Conservation (phyloP, 2,888 invertebrate species). For the Drosophila subsilvestris region DNA sequence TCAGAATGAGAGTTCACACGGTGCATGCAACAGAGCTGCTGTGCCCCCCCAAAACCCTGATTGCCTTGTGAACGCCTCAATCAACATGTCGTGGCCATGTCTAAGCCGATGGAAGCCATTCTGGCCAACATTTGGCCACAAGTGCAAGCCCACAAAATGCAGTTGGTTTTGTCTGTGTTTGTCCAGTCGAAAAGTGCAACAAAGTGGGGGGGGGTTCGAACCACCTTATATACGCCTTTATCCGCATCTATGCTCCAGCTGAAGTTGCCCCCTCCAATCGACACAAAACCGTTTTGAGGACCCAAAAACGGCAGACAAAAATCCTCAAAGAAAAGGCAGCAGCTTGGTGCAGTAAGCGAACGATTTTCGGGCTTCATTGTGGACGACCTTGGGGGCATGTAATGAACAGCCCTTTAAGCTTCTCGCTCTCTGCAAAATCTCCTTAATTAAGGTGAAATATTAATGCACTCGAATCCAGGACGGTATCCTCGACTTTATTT, state of each 20-base stretch:
- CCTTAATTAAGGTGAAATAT: slow-evolving; percentile 63
- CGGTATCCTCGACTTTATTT: slow-evolving; percentile 60
- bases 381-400: background rate
- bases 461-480: slow-evolving; percentile 39
- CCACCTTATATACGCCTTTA: background rate
- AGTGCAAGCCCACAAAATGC: slow-evolving; percentile 83
- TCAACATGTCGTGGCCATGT: slow-evolving; percentile 76
- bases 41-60: background rate
- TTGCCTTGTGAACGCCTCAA: slow-evolving; percentile 54
- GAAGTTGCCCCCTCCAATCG: background rate
- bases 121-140: slow-evolving; percentile 83
- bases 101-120: slow-evolving; percentile 66
- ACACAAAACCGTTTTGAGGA: too few species aligned
- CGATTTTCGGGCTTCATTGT: too few species aligned
- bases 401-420: background rate
- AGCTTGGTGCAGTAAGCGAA: background rate
- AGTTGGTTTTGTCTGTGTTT: slow-evolving; percentile 41
- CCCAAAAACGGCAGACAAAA: background rate
- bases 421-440: background rate
- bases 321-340: background rate
- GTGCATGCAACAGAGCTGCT: background rate
- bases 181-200: slow-evolving; percentile 68
- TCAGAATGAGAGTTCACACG: slow-evolving; percentile 23
- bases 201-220: slow-evolving; percentile 19
- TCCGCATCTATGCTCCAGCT: background rate